These are phyloP conservation scores for Euplagia quadripunctaria DNA, from an alignment of 2,888 invertebrate genomes.

Conservation along the genomic window DNA sequence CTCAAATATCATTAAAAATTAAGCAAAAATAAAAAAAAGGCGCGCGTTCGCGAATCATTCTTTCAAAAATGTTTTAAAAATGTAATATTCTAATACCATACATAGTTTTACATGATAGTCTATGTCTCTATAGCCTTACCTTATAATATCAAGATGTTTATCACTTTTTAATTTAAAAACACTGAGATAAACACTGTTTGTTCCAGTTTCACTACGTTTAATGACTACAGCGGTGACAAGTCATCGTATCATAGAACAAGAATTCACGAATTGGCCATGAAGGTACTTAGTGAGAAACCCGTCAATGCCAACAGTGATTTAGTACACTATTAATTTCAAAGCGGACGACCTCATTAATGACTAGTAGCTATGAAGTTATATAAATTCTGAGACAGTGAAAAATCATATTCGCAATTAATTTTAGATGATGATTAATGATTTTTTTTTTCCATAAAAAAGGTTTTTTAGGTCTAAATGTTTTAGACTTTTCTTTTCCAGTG, in stretches of 20 bases:
- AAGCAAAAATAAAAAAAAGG: background rate
- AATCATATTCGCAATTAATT: background rate
- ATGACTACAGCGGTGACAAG: constrained; percentile 21
- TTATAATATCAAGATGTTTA: constrained; percentile 7
- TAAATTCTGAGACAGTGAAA: background rate
- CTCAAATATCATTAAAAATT: background rate
- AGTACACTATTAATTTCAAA: background rate
- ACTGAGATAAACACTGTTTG: constrained; percentile 28
- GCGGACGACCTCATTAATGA: constrained; percentile 2
- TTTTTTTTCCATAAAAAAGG: background rate
- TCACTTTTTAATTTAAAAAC: constrained; percentile 11
- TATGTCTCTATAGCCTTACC: constrained; percentile 4
- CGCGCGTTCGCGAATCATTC: background rate
- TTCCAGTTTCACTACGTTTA: constrained; percentile 21
- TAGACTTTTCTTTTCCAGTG: too few relatives aligned
- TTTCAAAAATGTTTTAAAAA: background rate
- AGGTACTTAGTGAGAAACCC: constrained; percentile 22
- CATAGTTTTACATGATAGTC: background rate
- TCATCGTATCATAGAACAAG: constrained; percentile 7
- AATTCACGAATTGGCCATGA: constrained; percentile 37
- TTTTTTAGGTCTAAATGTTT: too few relatives aligned
- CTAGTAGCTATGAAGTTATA: background rate
- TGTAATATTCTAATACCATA: background rate
- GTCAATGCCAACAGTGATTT: constrained; percentile 37
- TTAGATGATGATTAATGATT: background rate